Evolutionary conservation across 1,140 invertebrate genomes (phyloP).

Genomic region (Penaeus japonicus): DNA sequence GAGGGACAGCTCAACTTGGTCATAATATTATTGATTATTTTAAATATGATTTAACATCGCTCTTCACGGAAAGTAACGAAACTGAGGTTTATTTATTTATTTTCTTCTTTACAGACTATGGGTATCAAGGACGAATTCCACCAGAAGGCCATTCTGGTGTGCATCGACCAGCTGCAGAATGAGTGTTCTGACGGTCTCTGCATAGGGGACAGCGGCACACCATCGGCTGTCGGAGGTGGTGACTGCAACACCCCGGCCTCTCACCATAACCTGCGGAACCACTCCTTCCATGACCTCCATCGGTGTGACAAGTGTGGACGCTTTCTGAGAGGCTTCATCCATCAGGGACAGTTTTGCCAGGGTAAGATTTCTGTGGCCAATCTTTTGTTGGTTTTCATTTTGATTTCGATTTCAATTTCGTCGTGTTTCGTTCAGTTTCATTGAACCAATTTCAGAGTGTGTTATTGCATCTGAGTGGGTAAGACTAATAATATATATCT

Average conservation of each 20-base stretch:
- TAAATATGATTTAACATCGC: background rate
- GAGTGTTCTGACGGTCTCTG: constrained; percentile 46
- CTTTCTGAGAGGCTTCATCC: constrained; percentile 75
- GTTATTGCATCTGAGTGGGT: no score
- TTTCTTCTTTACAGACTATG: constrained; percentile 71
- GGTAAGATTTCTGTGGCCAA: constrained; percentile 65
- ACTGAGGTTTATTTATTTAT: background rate
- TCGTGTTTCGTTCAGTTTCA: no score
- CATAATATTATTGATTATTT: no score
- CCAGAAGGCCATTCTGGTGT: constrained; percentile 75
- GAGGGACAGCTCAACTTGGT: no score
- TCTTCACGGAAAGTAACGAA: background rate
- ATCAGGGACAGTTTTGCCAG: constrained; percentile 79
- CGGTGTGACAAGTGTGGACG: constrained; percentile 80
- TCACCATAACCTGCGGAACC: constrained; percentile 73
- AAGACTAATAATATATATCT: no score
- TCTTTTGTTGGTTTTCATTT: background rate
- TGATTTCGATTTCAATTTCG: background rate
- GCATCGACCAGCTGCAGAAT: constrained; percentile 73
- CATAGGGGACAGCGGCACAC: constrained; percentile 35
- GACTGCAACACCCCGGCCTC: constrained; percentile 62
- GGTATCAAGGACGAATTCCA: constrained; percentile 82
- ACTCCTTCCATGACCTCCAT: constrained; percentile 73
- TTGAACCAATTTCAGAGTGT: no score
- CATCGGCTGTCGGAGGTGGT: constrained; percentile 28